Base-by-base conservation (phyloP, 2,797 vertebrate genomes). In the Distichodus sexfasciatus region DNA sequence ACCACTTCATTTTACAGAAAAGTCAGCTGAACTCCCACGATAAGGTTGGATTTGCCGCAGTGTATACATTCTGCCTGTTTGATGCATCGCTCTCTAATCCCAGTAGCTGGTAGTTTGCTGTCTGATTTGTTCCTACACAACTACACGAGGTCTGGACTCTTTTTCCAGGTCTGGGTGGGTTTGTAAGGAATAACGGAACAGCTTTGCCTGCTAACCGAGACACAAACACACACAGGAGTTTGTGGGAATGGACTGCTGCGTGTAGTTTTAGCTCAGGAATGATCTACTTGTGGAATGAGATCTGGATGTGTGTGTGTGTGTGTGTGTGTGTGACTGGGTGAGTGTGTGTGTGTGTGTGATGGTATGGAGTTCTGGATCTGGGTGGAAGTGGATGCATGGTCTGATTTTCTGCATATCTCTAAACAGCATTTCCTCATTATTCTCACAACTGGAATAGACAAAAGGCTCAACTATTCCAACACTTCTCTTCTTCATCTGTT, bases 31-130 rank as follows among this genome's bases (percentile, higher is more conserved):
- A 82, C 85, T 73, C 73, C 86, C 82, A 67, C 78, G 81, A 77
- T 70, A 87, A 91, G 89, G 90, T 93, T 92, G 86, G 91, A 94
- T 89, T 87, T 79, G 79, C 83, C 59, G 69, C 77, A 88, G 85
- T 80, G 80, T 79, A 85, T 75, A 17, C 85, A 72, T 74, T 58
- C 26, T 83, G 74, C 79, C 82, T 81, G 72, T 85, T 84, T 82
- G 76, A 54, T 76, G 84, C 71, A 81, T 77, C 80, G 66, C 6
- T 75, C 47, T 66, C 62, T 66, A 47, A 70, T 77, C 72, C 24
- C 69, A 69, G 78, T 76, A 83, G 82, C 74, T 78, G 72, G 68
- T 65, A 75, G 80, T 74, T 71, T 80, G 76, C 64, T 60, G 74
- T 75, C 62, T 66, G 36, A 64, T 70, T 82, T 84, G 83, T 84